These are phyloP conservation scores for Melieria omissa DNA, from an alignment of 2,888 invertebrate species.

Conservation along the genomic window DNA sequence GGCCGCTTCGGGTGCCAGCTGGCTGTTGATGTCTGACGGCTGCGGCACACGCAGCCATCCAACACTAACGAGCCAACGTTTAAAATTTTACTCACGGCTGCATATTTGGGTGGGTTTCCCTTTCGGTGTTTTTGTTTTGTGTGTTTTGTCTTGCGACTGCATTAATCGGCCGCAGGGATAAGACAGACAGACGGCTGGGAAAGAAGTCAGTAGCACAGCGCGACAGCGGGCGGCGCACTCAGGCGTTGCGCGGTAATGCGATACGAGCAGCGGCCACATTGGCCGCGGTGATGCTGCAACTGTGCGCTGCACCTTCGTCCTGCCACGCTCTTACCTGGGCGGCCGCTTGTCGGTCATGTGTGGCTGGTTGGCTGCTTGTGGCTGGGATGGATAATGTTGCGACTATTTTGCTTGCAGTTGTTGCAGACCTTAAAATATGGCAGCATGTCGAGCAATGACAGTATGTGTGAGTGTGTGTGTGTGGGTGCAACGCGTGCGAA, in stretches of 20 bases:
- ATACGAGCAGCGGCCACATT: background rate
- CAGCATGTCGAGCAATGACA: background rate
- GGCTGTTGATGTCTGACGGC: conserved; percentile 1
- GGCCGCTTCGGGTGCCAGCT: conserved; percentile 18
- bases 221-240: conserved; percentile 10
- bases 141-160: too few species aligned
- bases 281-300: background rate
- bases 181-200: too few species aligned
- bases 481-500: conserved; percentile 19
- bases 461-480: background rate
- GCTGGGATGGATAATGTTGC: conserved; percentile 26
- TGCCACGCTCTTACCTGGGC: background rate
- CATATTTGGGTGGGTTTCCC: background rate
- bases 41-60: background rate
- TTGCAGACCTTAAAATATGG: conserved; percentile 5
- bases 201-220: conserved; percentile 3
- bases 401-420: conserved; percentile 8
- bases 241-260: conserved; percentile 25
- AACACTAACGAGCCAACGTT: conserved; percentile 26
- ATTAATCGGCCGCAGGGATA: too few species aligned
- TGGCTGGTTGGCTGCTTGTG: background rate
- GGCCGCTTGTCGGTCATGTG: background rate
- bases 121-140: too few species aligned
- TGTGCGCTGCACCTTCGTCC: conserved; percentile 1
- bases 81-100: conserved; percentile 26